phyloP scores from a whole-genome alignment of 2,888 invertebrate genomes.

The Coelopa pilipes region DNA sequence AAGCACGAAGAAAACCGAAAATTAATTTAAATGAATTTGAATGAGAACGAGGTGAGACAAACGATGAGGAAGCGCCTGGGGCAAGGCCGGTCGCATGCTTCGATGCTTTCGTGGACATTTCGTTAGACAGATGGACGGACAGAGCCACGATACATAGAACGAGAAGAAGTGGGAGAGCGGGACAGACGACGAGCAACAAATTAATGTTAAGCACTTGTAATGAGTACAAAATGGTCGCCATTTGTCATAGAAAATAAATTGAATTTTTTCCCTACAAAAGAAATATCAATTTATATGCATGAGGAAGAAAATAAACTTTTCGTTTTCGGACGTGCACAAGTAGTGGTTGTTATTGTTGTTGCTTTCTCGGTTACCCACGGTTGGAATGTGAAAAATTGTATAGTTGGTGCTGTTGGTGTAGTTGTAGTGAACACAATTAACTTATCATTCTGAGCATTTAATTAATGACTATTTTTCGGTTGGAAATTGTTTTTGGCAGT shows the following conservation, averaged over 20 bases:
- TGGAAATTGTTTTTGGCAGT: background rate
- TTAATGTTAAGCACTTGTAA: constrained; percentile 26
- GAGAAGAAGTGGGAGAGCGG: background rate
- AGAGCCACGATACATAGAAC: background rate
- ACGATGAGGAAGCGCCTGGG: too few relatives aligned
- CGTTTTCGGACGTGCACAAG: too few relatives aligned
- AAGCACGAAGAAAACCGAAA: background rate
- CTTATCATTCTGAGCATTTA: constrained; percentile 2
- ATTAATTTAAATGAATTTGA: background rate
- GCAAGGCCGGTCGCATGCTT: background rate
- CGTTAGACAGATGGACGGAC: background rate
- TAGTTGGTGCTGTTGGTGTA: constrained; percentile 7
- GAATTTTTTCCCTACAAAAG: constrained; percentile 2
- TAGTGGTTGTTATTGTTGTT: too few relatives aligned
- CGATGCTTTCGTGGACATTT: background rate
- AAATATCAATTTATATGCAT: background rate
- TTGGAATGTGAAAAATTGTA: too few relatives aligned
- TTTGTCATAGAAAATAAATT: constrained; percentile 31
- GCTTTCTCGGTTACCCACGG: too few relatives aligned
- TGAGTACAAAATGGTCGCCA: constrained; percentile 29
- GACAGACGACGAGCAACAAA: background rate
- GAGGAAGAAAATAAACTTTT: too few relatives aligned
- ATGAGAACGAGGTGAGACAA: background rate
- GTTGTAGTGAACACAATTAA: constrained; percentile 18
- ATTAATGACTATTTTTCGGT: constrained; percentile 8